These are phyloP conservation scores for Colostygia pectinataria DNA, from an alignment of 2,888 invertebrate species.

Conservation along the genomic window DNA sequence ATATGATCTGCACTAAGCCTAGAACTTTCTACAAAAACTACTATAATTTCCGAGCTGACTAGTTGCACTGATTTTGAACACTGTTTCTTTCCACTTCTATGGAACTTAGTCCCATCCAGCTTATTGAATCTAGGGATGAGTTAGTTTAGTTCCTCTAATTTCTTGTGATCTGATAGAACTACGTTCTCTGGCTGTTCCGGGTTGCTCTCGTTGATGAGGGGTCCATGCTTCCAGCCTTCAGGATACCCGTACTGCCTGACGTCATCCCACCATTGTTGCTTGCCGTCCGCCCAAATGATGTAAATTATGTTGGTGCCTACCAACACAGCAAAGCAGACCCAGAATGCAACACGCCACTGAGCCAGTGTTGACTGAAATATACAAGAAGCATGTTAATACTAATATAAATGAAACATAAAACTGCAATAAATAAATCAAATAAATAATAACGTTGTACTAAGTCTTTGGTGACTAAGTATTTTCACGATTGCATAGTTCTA, in stretches of 20 bases:
- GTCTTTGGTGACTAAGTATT: too few relatives aligned
- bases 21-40: constrained; percentile 13
- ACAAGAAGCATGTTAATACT: too few relatives aligned
- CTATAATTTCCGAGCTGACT: constrained; percentile 43
- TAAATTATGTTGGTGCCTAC: constrained; percentile 85
- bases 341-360: constrained; percentile 86
- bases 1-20: constrained; percentile 1
- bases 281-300: constrained; percentile 86
- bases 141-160: constrained; percentile 17
- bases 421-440: too few relatives aligned
- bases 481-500: too few relatives aligned
- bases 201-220: constrained; percentile 48
- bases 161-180: constrained; percentile 48
- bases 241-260: constrained; percentile 76
- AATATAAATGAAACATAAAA: too few relatives aligned
- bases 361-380: constrained; percentile 62
- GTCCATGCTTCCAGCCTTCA: constrained; percentile 66
- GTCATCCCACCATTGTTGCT: constrained; percentile 89
- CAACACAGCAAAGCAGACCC: constrained; percentile 87
- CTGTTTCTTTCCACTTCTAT: constrained; percentile 1
- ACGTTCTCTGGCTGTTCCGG: constrained; percentile 56
- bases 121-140: not conserved
- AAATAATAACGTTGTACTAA: too few relatives aligned
- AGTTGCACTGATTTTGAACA: constrained; percentile 44
- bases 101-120: not conserved